Conservation (phyloP, 1,140 invertebrate genomes). For the Atta cephalotes region DNA sequence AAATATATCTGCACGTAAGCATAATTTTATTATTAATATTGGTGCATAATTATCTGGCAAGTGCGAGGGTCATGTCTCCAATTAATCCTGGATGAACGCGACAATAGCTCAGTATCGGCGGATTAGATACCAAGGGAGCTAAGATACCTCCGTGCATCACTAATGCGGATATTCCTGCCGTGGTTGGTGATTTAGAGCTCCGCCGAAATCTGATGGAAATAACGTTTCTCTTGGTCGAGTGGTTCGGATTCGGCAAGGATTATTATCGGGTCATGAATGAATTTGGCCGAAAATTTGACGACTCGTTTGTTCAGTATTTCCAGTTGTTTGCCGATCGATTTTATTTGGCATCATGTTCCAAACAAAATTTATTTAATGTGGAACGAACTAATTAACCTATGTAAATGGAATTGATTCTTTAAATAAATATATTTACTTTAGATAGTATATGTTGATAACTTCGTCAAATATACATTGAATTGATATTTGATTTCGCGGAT, state of each 20-base stretch:
- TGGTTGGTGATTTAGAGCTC: constrained; percentile 24
- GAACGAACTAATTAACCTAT: constrained; percentile 5
- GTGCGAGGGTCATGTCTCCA: constrained; percentile 20
- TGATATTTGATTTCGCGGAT: not conserved
- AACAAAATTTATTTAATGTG: not conserved
- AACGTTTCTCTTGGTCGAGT: constrained; percentile 7
- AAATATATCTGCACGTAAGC: constrained; percentile 9
- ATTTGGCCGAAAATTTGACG: constrained; percentile 26
- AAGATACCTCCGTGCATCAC: constrained; percentile 41
- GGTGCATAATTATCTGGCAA: constrained; percentile 46
- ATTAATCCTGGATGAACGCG: constrained; percentile 43
- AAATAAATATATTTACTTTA: constrained; percentile 18
- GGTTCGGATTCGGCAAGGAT: constrained; percentile 4
- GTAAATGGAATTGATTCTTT: constrained; percentile 8
- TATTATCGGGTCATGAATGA: constrained; percentile 37
- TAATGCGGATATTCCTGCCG: constrained; percentile 43
- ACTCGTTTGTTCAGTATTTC: constrained; percentile 6
- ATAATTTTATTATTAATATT: too few species aligned
- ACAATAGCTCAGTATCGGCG: constrained; percentile 35
- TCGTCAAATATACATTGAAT: not conserved
- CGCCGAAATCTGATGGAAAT: constrained; percentile 44
- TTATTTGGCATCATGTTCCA: not conserved
- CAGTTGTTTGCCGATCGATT: constrained; percentile 11
- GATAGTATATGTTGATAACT: not conserved
- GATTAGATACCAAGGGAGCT: constrained; percentile 29